These are phyloP conservation scores for Trogon melanurus DNA, from an alignment of 2,113 vertebrate species.

Conservation along the genomic window DNA sequence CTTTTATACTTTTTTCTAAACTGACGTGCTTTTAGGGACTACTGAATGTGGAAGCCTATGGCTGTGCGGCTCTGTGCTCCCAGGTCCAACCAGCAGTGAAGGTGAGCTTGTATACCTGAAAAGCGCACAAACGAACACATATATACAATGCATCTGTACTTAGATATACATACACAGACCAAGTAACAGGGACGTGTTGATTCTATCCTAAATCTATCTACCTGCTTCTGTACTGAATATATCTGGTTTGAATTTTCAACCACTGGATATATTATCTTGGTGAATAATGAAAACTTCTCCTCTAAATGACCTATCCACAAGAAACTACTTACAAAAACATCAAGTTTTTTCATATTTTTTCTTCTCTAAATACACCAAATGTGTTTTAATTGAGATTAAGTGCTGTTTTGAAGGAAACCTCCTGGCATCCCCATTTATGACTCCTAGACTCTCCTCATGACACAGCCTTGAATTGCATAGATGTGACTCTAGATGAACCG, in stretches of 20 bases:
- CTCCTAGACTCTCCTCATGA: neutral
- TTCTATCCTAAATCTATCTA: neutral
- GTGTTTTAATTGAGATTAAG: neutral
- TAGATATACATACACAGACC: neutral
- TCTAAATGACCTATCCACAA: neutral
- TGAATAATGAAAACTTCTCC: neutral
- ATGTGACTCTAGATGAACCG: neutral
- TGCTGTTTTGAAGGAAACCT: neutral
- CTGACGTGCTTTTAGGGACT: neutral
- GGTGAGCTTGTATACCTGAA: neutral
- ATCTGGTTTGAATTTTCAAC: neutral
- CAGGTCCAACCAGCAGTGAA: neutral
- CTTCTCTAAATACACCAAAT: neutral
- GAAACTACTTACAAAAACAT: neutral
- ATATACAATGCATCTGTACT: too few relatives aligned
- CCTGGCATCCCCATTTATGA: neutral
- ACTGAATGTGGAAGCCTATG: neutral
- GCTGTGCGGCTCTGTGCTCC: fast-evolving
- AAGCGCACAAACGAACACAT: fast-evolving
- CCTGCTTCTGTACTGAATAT: neutral
- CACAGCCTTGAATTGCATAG: neutral
- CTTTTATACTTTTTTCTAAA: neutral
- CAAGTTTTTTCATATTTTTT: neutral
- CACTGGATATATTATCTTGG: neutral
- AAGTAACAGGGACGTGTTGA: neutral